Percentiles rank a stretch among this genome's conserved stretches.
Conservation (phyloP, 1,140 invertebrate genomes). For the Nixonia krombeini region DNA sequence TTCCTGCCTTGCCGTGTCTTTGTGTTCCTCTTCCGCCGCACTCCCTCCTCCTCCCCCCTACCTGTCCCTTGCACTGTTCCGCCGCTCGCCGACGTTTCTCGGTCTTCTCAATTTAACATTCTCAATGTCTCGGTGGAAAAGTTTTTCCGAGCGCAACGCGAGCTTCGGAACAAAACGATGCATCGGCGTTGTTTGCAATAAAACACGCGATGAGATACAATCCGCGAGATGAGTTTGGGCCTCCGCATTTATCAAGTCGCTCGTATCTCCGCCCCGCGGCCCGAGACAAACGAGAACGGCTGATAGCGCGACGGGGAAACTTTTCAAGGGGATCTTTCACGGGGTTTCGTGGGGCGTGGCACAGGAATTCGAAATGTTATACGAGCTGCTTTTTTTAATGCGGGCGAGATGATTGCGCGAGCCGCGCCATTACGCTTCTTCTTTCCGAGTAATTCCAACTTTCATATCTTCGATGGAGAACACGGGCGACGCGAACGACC, state of each 20-base stretch:
- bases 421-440: constrained; percentile 17
- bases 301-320: constrained; percentile 37
- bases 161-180: constrained; percentile 22
- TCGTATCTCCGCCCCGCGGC: constrained; percentile 1
- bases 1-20: not conserved
- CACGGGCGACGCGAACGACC: not conserved
- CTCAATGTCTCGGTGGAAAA: constrained; percentile 18
- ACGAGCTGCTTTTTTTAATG: constrained; percentile 17
- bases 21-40: too few relatives aligned
- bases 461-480: constrained; percentile 1
- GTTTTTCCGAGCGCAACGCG: constrained; percentile 7
- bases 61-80: too few relatives aligned
- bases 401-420: constrained; percentile 2
- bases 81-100: too few relatives aligned
- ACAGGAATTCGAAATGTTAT: constrained; percentile 25
- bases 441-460: constrained; percentile 21
- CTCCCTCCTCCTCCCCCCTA: too few relatives aligned
- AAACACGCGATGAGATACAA: constrained; percentile 43
- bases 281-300: constrained; percentile 52
- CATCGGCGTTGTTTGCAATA: constrained; percentile 13
- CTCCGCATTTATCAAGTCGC: constrained; percentile 55
- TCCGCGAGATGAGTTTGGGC: constrained; percentile 54
- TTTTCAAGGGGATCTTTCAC: constrained; percentile 9
- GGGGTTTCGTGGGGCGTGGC: not conserved
- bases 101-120: constrained; percentile 15